Conservation (phyloP, 2,113 vertebrate species). For the Sylvia atricapilla region DNA sequence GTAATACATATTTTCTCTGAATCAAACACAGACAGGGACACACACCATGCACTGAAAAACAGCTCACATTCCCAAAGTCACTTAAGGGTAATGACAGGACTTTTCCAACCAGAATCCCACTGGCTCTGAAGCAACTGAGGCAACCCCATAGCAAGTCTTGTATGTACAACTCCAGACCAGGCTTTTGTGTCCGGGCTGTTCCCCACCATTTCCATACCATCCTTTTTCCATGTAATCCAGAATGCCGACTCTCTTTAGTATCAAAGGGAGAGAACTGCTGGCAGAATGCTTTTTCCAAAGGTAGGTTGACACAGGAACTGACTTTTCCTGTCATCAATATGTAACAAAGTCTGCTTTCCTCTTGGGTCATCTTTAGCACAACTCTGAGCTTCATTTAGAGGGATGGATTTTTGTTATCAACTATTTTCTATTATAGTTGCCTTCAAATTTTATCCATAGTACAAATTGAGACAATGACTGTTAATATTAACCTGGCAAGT, state of each 20-base stretch:
- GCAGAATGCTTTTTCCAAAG: background rate
- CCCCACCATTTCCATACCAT: background rate
- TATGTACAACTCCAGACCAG: background rate
- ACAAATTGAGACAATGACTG: background rate
- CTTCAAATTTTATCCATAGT: background rate
- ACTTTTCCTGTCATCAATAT: background rate
- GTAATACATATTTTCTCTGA: background rate
- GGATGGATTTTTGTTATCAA: background rate
- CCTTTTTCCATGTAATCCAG: background rate
- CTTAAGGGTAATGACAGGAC: background rate
- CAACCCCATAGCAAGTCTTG: background rate
- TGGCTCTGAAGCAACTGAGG: background rate
- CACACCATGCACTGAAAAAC: background rate
- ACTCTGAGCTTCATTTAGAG: background rate
- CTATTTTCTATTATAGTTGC: background rate
- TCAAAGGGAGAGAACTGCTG: background rate
- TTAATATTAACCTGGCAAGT: background rate
- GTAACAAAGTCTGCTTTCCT: background rate
- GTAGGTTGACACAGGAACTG: fast-evolving
- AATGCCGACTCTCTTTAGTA: background rate
- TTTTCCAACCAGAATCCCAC: background rate
- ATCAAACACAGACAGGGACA: background rate
- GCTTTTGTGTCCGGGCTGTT: background rate
- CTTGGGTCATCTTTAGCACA: background rate
- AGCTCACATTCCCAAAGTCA: background rate